Evolutionary conservation across 2,113 vertebrate species (phyloP).

Genomic region (Rhodinocichla rosea): DNA sequence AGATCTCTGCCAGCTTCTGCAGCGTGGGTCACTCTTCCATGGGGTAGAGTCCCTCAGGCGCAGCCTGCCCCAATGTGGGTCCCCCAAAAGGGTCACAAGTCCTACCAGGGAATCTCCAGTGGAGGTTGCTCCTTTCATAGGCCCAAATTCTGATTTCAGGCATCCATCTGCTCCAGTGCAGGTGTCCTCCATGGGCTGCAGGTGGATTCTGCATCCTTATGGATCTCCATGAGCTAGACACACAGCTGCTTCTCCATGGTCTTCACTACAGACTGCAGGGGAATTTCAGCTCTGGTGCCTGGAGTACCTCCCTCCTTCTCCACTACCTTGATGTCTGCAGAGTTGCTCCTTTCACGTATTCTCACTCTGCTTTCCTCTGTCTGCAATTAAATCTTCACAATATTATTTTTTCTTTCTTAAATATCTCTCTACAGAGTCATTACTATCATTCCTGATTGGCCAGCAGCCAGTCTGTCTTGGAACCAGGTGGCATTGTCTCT

Average conservation of each 20-base stretch:
- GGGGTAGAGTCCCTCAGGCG: background rate
- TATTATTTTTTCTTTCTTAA: background rate
- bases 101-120: background rate
- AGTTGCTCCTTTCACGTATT: background rate
- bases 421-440: no score
- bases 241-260: no score
- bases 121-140: no score
- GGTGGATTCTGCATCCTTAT: background rate
- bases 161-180: background rate
- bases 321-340: background rate
- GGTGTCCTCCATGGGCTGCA: background rate
- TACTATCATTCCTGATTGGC: background rate
- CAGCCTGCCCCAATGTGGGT: background rate
- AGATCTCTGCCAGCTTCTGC: background rate
- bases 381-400: background rate
- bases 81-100: background rate
- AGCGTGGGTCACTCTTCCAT: accelerated
- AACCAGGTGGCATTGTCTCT: background rate
- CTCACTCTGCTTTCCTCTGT: background rate
- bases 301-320: background rate
- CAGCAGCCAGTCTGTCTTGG: background rate
- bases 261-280: accelerated
- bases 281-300: background rate
- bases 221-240: background rate
- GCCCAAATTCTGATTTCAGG: background rate